Base-by-base conservation (phyloP, 2,888 invertebrate genomes). In the Eupithecia insigniata region DNA sequence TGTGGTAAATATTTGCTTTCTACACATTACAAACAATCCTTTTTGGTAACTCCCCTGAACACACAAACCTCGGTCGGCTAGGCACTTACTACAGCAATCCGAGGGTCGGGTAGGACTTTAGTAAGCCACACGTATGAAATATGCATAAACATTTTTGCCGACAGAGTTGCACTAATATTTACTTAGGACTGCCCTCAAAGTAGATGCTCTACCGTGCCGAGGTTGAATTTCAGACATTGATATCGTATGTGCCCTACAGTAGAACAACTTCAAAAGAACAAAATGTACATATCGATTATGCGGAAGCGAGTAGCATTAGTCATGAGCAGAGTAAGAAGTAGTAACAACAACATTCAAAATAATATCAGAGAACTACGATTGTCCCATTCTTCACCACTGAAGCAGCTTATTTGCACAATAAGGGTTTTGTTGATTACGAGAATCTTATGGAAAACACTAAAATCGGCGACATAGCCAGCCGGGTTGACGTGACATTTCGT, bases 141-240 rank as follows among this genome's bases (percentile, higher is more conserved):
- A 67, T 68, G 62, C 55, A 68, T 64, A 69, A 69, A 75, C 62
- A 68, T 69, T 72, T 71, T 71, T 32, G 55, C 58, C 39, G 46
- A 32, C 73, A 71, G 73, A 73, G 70, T 74, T 73, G 68, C 69
- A 66, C 75, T 77, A 78, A 79, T 64, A 78, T 79, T 79, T 77
- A 39, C 62, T 77, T 74, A 79, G 78, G 79, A 69, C 75, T 67
- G 73, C 30, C 32, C 68, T 68, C 36, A 61, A 65, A 51, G 51
- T 66, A 60, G 65, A 67, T 73, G 71, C 46, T 67, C 62, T 71
- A 71, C 58, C 68, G 60, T 66, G 46, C 30, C 43, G 18, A 36
- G 28, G 51, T 46, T 34, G 62, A 55, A 64, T 64, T 39, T 64
- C 64, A 22, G n/a, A 34, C 16, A 39, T n/a, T n/a, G n/a, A 39